These are phyloP conservation scores for Lampris megalopsis DNA, from an alignment of 2,113 vertebrate species.

Conservation along the genomic window DNA sequence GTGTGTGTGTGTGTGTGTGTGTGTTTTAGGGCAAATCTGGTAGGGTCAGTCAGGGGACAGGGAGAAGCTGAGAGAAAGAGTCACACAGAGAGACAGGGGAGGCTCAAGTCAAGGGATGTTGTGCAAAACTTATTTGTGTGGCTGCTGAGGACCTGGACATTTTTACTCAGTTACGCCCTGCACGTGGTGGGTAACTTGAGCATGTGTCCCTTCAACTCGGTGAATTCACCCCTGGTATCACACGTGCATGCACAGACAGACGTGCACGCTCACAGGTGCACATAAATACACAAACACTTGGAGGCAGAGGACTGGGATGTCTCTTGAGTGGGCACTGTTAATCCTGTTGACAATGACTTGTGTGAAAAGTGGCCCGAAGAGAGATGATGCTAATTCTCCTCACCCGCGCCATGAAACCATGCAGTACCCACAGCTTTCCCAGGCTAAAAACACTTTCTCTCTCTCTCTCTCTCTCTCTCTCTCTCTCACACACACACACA, in stretches of 20 bases:
- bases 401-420: conserved; percentile 55
- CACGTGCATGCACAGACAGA: neutral
- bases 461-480: too few species aligned
- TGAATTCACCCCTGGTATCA: neutral
- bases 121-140: too few species aligned
- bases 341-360: conserved; percentile 63
- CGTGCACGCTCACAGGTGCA: neutral
- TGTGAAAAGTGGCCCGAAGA: conserved; percentile 61
- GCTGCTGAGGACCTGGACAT: too few species aligned
- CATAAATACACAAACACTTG: conserved; percentile 12
- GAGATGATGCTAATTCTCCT: conserved; percentile 65
- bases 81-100: neutral
- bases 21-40: too few species aligned
- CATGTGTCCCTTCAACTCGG: conserved; percentile 1
- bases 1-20: too few species aligned
- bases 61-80: neutral
- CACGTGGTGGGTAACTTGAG: neutral
- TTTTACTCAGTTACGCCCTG: neutral
- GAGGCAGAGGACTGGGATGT: conserved; percentile 39
- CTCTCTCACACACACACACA: too few species aligned
- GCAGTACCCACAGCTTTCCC: conserved; percentile 35
- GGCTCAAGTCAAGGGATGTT: too few species aligned
- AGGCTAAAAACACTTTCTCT: neutral
- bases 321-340: conserved; percentile 52
- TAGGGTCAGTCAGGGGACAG: neutral